Percentiles rank a stretch among this genome's conserved stretches.
Evolutionary conservation across 2,888 invertebrate genomes (phyloP).

Genomic region (Heliconius cydno): DNA sequence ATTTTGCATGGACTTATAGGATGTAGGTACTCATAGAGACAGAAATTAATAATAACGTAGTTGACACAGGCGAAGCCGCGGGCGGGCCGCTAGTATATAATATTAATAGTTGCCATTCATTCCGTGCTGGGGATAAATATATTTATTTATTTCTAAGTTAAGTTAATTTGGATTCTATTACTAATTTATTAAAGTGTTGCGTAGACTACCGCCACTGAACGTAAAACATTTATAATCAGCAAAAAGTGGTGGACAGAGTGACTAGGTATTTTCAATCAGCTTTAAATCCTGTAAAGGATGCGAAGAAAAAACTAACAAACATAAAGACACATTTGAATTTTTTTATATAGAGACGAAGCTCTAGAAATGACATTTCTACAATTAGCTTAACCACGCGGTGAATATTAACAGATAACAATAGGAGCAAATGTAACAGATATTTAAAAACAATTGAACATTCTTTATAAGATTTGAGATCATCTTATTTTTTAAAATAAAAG

Average conservation of each 20-base stretch:
- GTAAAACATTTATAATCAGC: not conserved
- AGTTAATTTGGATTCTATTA: no score
- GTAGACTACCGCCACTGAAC: no score
- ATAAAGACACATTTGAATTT: conserved; percentile 14
- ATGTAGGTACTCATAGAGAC: no score
- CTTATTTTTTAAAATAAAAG: not conserved
- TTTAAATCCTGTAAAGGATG: not conserved
- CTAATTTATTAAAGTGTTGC: no score
- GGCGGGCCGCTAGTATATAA: no score
- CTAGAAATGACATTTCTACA: conserved; percentile 39
- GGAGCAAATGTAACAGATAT: conserved; percentile 27
- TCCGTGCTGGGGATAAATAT: no score
- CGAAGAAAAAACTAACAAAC: not conserved
- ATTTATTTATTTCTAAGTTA: no score
- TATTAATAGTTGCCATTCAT: no score
- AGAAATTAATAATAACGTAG: no score
- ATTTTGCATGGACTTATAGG: no score
- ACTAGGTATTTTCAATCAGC: not conserved
- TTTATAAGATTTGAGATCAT: not conserved
- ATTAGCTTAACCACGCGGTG: conserved; percentile 34
- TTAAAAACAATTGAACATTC: not conserved
- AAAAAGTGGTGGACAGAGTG: not conserved
- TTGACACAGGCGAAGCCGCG: no score
- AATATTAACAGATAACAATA: conserved; percentile 34
- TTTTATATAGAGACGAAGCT: conserved; percentile 33